phyloP scores from a whole-genome alignment of 2,888 invertebrate genomes.

The Caenorhabditis japonica region DNA sequence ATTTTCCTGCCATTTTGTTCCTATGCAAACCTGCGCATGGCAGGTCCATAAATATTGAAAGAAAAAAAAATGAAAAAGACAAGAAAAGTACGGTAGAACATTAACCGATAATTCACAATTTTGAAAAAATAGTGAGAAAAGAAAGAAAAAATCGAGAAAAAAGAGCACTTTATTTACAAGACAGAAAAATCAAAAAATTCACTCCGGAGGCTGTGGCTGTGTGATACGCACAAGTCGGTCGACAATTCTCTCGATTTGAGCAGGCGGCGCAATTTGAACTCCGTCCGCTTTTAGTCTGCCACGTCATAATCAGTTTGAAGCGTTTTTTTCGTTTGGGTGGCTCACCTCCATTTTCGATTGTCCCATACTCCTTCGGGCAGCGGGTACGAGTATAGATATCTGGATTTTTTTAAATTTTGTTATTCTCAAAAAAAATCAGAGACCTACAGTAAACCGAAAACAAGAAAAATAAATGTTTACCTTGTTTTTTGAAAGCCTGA shows the following conservation, averaged over 20 bases:
- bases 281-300: slow-evolving; percentile 36
- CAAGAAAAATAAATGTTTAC: no score
- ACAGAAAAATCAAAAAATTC: no score
- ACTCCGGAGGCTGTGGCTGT: slow-evolving; percentile 9
- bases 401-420: background rate
- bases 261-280: slow-evolving; percentile 16
- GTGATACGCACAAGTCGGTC: slow-evolving; percentile 12
- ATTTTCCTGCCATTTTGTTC: no score
- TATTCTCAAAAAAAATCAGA: no score
- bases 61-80: no score
- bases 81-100: no score
- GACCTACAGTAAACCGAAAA: no score
- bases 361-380: slow-evolving; percentile 35
- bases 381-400: slow-evolving; percentile 44
- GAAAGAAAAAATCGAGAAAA: no score
- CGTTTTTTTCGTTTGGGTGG: background rate
- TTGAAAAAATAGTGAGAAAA: no score
- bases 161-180: no score
- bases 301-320: background rate
- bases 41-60: background rate
- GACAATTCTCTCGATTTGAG: background rate
- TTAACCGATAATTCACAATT: no score
- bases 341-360: slow-evolving; percentile 41
- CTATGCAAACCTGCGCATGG: background rate
- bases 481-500: no score